Evolutionary conservation across 2,888 invertebrate genomes (phyloP).

Genomic region (Drosophila mercatorum): DNA sequence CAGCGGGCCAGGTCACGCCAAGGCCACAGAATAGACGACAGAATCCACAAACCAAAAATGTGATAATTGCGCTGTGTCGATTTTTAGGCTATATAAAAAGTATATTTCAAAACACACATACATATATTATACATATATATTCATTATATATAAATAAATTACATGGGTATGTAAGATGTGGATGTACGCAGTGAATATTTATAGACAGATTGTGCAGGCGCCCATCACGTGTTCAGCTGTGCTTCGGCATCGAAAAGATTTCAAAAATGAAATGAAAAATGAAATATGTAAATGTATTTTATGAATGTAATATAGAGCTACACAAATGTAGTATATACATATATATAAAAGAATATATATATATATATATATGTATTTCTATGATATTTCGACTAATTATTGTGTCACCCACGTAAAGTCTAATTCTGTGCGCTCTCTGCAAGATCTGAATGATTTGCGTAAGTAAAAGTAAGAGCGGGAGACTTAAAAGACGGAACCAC

Average conservation of each 20-base stretch:
- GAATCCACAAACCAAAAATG: constrained; percentile 37
- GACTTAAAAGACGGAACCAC: constrained; percentile 46
- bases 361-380: constrained; percentile 3
- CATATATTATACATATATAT: neutral
- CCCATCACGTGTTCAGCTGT: constrained; percentile 57
- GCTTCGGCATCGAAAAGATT: constrained; percentile 40
- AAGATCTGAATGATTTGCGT: neutral
- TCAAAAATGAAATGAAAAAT: constrained; percentile 15
- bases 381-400: neutral
- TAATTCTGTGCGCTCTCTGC: constrained; percentile 2
- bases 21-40: constrained; percentile 58
- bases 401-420: constrained; percentile 19
- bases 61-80: constrained; percentile 32
- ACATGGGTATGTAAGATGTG: constrained; percentile 40
- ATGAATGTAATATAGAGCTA: constrained; percentile 1
- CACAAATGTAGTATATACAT: neutral
- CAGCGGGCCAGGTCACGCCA: constrained; percentile 60
- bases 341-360: neutral
- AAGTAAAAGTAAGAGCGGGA: constrained; percentile 1
- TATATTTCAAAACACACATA: constrained; percentile 53
- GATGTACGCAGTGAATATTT: constrained; percentile 22
- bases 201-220: constrained; percentile 53
- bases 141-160: constrained; percentile 1
- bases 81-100: constrained; percentile 57
- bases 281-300: constrained; percentile 27